Base-by-base conservation (phyloP, 2,113 vertebrate genomes). In the Psophia crepitans region DNA sequence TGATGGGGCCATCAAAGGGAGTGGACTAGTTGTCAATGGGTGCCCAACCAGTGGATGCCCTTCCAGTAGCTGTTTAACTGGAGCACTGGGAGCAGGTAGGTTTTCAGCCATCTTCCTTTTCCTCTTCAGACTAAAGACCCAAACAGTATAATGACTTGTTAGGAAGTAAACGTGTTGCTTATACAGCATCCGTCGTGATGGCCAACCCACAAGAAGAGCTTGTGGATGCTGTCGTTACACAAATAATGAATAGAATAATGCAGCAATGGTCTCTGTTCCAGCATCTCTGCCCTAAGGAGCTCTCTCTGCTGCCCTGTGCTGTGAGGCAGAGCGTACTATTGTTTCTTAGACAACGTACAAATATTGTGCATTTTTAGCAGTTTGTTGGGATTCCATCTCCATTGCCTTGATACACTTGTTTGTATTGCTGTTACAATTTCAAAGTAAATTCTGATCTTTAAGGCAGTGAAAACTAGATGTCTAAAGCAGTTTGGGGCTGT, bases 1-100 rank as follows among this genome's bases (percentile, higher is more conserved):
- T 2, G 99, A 99, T n/a, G 99, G 99, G 22, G 99, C 99, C 82
- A 99, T 99, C 96, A 99, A 99, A 98, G 98, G 97, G 37, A 91
- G 85, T 8, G 96, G 95, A 79, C 81, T 97, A 12, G 51, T 95
- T 80, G 84, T 97, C 93, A 98, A 98, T 92, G 97, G 98, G 69
- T 97, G 97, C 84, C 95, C 97, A 66, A 94, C 96, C 87, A 98
- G 97, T 91, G 97, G 97, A 87, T 98, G 97, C 77, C 96, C 98
- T 95, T 98, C 98, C 51, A 97, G 95, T 97, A 98, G 97, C 77
- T 98, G 98, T 70, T 54, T 98, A 96, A 97, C 96, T 79, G 97
- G 97, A 97, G 96, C 95, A 81, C 76, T 98, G 32, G 98, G 97
- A 93, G 61, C 97, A 98, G 98, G 98, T 98, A 97, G 92, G 98